Conservation (phyloP, 2,113 vertebrate genomes). For the Larimichthys polyactis region DNA sequence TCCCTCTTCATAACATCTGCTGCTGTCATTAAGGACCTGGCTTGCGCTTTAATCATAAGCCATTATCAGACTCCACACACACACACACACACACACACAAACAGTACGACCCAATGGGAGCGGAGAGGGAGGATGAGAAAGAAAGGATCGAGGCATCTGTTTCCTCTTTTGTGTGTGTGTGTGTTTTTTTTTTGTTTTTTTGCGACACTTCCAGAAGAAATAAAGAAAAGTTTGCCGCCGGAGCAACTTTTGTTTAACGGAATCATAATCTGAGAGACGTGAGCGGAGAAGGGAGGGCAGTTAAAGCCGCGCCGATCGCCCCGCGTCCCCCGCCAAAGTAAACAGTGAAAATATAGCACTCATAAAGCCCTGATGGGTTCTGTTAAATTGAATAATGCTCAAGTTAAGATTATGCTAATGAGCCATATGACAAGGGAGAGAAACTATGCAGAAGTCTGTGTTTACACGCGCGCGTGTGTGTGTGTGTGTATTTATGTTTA, state of each 20-base stretch:
- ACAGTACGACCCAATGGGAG: conserved; percentile 33
- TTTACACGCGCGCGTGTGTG: conserved; percentile 22
- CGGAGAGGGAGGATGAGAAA: conserved; percentile 11
- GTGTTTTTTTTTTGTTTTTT: conserved; percentile 4
- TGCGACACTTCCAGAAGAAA: conserved; percentile 49
- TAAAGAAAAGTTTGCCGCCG: conserved; percentile 64
- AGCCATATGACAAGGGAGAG: conserved; percentile 40
- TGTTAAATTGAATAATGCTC: conserved; percentile 69
- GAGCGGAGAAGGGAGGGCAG: conserved; percentile 32
- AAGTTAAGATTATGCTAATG: conserved; percentile 69
- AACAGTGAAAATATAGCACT: conserved; percentile 66
- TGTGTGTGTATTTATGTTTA: conserved; percentile 8
- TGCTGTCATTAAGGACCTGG: conserved; percentile 65
- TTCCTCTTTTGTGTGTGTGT: conserved; percentile 16
- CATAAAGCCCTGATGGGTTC: conserved; percentile 67
- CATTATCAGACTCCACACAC: conserved; percentile 59
- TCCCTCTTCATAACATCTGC: conserved; percentile 74
- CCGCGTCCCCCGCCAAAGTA: conserved; percentile 39
- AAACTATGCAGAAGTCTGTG: background rate
- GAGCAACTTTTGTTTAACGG: conserved; percentile 49
- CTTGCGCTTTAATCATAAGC: conserved; percentile 68
- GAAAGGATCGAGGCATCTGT: conserved; percentile 53
- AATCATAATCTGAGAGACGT: conserved; percentile 36
- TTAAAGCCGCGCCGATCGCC: conserved; percentile 27
- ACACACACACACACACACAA: conserved; percentile 4